Base-by-base conservation (phyloP, 2,113 vertebrate genomes). In the Bucco capensis region DNA sequence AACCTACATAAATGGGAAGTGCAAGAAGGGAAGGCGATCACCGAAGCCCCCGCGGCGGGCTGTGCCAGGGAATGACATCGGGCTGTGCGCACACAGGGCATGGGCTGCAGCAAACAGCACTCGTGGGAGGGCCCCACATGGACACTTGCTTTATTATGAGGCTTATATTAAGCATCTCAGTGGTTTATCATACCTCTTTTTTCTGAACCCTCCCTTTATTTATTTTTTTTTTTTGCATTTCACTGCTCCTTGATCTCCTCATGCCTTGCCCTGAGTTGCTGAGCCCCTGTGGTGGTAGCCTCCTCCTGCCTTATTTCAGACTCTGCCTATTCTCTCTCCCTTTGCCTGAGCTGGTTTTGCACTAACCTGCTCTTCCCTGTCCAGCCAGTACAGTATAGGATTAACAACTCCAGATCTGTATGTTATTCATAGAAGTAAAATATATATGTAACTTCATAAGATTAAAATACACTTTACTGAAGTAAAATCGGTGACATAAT, bases 201-300 rank as follows among this genome's bases (percentile, higher is more conserved):
- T 19, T 12, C 12, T 47, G 53, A 1, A 28, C 10, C 0, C 5
- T 12, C 2, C 7, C 1, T 15, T 9, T n/a, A 64, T n/a, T 6
- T 8, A 19, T 33, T 35, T 15, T 9, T n/a, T 67, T n/a, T 6
- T 8, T 23, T 33, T 35, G 12, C 2, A 0, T 57, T 61, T 51
- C 33, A 4, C 9, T 8, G 0, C 22, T 12, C 69, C 5, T 0
- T 30, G 35, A 12, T 66, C 35, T 31, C 56, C 57, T 8, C 12
- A 1, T 6, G 4, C 62, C 14, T 42, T 10, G 15, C 16, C 3
- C 75, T 22, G 61, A 17, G 49, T 14, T 61, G 46, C 35, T 18
- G 31, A 46, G 16, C 14, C 37, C 6, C 44, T 37, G 67, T 8
- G 8, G 22, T 14, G 10, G 47, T 22, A 12, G 46, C 21, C 21